Percentiles rank a stretch among this genome's conserved stretches.
Evolutionary conservation across 2,888 invertebrate species (phyloP).

Genomic region (Perizoma flavofasciatum): DNA sequence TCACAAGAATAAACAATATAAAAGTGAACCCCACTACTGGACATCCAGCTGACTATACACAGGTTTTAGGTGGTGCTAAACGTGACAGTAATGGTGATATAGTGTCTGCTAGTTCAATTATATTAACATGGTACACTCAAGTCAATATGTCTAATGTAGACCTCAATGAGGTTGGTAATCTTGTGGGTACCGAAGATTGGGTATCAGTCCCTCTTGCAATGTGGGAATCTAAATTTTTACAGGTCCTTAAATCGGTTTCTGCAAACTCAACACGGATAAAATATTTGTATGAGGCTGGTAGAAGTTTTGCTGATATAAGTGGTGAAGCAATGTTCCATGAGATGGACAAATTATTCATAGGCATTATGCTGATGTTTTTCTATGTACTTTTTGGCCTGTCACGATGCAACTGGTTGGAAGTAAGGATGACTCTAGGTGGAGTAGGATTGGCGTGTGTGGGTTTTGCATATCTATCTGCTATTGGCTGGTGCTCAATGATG

Average conservation of each 20-base stretch:
- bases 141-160: conserved; percentile 88
- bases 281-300: conserved; percentile 84
- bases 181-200: conserved; percentile 90
- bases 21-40: conserved; percentile 86
- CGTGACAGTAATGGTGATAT: conserved; percentile 85
- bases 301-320: conserved; percentile 91
- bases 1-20: conserved; percentile 83
- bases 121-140: conserved; percentile 85
- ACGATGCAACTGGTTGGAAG: conserved; percentile 89
- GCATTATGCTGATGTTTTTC: conserved; percentile 88
- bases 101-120: conserved; percentile 85
- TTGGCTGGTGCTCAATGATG: conserved; percentile 88
- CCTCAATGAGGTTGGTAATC: conserved; percentile 86
- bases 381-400: conserved; percentile 90
- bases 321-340: conserved; percentile 89
- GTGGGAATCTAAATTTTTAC: conserved; percentile 86
- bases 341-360: conserved; percentile 86
- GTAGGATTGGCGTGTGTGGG: conserved; percentile 89
- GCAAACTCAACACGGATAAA: conserved; percentile 61
- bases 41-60: conserved; percentile 85
- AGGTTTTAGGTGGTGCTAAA: conserved; percentile 85
- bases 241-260: conserved; percentile 65
- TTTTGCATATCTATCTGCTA: conserved; percentile 88
- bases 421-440: conserved; percentile 86
- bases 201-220: conserved; percentile 83